Conservation (phyloP, 53 echinoderm and acorn worm species). For the Paracentrotus lividus region DNA sequence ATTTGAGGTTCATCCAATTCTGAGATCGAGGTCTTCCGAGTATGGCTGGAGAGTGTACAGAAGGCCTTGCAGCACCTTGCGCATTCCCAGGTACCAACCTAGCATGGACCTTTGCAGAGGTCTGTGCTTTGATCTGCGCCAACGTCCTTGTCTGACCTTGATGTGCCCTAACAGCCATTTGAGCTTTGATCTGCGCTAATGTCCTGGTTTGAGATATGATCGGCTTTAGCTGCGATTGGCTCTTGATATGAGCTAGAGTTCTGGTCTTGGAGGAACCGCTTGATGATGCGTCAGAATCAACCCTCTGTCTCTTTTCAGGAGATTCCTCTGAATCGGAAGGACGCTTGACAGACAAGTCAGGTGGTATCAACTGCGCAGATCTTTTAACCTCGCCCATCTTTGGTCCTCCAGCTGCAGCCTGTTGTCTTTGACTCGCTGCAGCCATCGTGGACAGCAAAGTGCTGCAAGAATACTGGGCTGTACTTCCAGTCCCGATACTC, state of each 20-base stretch:
- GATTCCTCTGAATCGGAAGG: constrained; percentile 56
- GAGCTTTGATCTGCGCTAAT: constrained; percentile 96
- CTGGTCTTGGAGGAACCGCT: constrained; percentile 64
- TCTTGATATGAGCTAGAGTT: constrained; percentile 77
- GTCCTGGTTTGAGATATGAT: constrained; percentile 89
- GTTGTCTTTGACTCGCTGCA: constrained; percentile 85
- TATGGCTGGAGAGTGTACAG: constrained; percentile 82
- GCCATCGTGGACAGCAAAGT: constrained; percentile 92
- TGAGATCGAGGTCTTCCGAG: constrained; percentile 78
- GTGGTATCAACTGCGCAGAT: constrained; percentile 64
- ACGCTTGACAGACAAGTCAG: constrained; percentile 65
- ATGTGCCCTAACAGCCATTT: constrained; percentile 84
- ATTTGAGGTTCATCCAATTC: constrained; percentile 88
- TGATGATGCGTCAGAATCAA: neutral
- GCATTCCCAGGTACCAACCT: constrained; percentile 79
- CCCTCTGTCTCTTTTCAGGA: constrained; percentile 62
- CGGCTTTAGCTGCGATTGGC: constrained; percentile 55
- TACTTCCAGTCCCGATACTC: neutral
- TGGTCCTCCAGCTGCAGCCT: constrained; percentile 62
- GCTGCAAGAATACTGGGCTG: constrained; percentile 84
- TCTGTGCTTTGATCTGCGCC: constrained; percentile 97
- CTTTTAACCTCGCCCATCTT: constrained; percentile 69
- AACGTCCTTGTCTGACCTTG: constrained; percentile 94
- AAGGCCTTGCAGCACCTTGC: constrained; percentile 78
- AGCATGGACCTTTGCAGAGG: constrained; percentile 86